Base-by-base conservation (phyloP, 2,888 invertebrate genomes). In the Salticus scenicus region DNA sequence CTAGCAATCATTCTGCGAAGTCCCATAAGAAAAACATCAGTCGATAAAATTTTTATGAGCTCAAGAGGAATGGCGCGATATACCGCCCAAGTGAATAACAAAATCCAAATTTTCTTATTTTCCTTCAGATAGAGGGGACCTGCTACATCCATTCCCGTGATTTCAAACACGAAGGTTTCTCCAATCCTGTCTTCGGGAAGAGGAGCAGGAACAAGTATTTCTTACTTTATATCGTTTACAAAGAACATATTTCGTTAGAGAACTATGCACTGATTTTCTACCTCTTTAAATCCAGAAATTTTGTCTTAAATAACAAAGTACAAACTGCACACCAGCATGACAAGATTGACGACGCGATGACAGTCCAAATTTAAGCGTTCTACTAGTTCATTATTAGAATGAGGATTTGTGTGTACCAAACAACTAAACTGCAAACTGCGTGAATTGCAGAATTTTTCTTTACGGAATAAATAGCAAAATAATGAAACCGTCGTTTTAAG, bases 41-140 rank as follows among this genome's bases (percentile, higher is more conserved):
- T 31, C 7, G 64, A 27, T n/a, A 64, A 10, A 28, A 64, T 37
- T n/a, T 37, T 63, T 14, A 74, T 64, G 0, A 74, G 17, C 33
- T 74, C 64, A 64, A 74, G 64, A 27, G 63, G 74, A 14, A 74
- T 17, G 1, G 75, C 66, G 7, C 66, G 57, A 41, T 12, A 33
- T 20, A 74, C 64, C 1, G 74, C 63, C 5, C 74, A 74, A 14
- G 74, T 74, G 33, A 74, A 63, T 27, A 63, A 17, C n/a, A 33
- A 27, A 47, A 73, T 24, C 73, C 73, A 73, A 28, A 57, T 24
- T 33, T 57, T 73, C n/a, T 69, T 41, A 8, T 33, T 33, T 17
- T 4, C n/a, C 31, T 33, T 57, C 31, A 73, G 17, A 33, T 17
- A 33, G 30, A 57, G 7, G 14, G 51, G 73, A 1, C 57, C 73